Percentiles rank a stretch among this genome's conserved stretches.
phyloP scores from a whole-genome alignment of 1,140 invertebrate species.

The Meloidogyne floridensis region DNA sequence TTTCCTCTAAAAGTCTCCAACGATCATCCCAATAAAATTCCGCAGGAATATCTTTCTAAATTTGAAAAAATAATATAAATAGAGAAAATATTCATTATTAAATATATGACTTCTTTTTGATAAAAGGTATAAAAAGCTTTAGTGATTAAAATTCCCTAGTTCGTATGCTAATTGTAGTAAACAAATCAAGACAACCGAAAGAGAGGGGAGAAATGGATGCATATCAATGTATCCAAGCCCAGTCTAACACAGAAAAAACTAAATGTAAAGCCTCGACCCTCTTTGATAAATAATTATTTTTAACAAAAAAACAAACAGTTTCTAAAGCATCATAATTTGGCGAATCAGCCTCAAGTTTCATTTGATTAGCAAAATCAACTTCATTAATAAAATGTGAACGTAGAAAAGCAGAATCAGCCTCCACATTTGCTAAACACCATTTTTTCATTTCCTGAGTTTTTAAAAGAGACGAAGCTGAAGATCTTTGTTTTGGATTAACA shows the following conservation, averaged over 20 bases:
- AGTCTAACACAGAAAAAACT: neutral
- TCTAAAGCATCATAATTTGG: slow-evolving; percentile 44
- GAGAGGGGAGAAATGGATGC: too few relatives aligned
- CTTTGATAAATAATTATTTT: neutral
- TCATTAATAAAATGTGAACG: slow-evolving; percentile 46
- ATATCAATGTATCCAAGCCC: too few relatives aligned
- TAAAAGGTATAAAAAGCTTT: too few relatives aligned
- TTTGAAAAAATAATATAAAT: neutral
- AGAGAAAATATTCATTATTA: too few relatives aligned
- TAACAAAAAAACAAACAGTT: slow-evolving; percentile 33
- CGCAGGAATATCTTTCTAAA: slow-evolving; percentile 52
- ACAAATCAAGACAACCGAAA: too few relatives aligned
- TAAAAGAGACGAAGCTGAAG: slow-evolving; percentile 32
- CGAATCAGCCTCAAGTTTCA: slow-evolving; percentile 38
- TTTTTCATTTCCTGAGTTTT: slow-evolving; percentile 35
- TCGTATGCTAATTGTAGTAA: too few relatives aligned
- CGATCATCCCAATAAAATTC: slow-evolving; percentile 55
- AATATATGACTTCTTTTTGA: too few relatives aligned
- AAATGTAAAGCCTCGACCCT: too few relatives aligned
- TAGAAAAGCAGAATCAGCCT: slow-evolving; percentile 37
- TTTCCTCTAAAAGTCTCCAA: slow-evolving; percentile 47
- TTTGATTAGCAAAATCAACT: slow-evolving; percentile 46
- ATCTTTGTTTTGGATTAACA: slow-evolving; percentile 29
- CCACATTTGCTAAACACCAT: slow-evolving; percentile 40
- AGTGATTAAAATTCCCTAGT: too few relatives aligned